Evolutionary conservation across 2,113 vertebrate genomes (phyloP).

Genomic region (Gopherus evgoodei): DNA sequence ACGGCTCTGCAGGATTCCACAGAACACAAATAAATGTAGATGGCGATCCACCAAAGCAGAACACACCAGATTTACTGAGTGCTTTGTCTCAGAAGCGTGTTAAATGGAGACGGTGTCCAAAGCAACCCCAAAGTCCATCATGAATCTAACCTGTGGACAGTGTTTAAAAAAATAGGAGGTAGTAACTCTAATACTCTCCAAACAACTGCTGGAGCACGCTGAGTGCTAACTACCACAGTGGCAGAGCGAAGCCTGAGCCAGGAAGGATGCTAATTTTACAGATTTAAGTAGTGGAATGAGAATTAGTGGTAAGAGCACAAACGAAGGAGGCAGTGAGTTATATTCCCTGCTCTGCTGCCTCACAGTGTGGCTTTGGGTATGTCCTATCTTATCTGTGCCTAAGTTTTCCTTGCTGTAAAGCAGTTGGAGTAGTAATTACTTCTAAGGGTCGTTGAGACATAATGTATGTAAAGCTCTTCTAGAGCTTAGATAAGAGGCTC

Average conservation of each 20-base stretch:
- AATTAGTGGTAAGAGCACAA: not conserved
- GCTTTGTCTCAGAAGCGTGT: not conserved
- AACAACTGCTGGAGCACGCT: not conserved
- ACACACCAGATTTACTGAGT: not conserved
- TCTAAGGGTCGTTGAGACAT: not conserved
- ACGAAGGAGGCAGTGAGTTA: not conserved
- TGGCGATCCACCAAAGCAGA: not conserved
- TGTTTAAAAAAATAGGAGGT: not conserved
- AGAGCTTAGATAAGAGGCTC: not conserved
- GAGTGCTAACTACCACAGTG: not conserved
- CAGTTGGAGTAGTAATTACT: not conserved
- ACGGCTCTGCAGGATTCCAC: not conserved
- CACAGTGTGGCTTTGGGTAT: not conserved
- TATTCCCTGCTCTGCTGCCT: rapidly evolving
- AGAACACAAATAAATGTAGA: not conserved
- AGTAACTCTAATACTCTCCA: not conserved
- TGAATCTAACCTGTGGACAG: not conserved
- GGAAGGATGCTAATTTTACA: not conserved
- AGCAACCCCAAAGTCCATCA: not conserved
- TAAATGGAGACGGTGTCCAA: not conserved
- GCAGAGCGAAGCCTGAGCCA: not conserved
- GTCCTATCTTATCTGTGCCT: not conserved
- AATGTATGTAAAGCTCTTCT: not conserved
- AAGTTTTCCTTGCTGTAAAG: not conserved
- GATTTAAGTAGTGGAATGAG: not conserved